phyloP scores from a whole-genome alignment of 2,888 invertebrate genomes.

The Scaptodrosophila latifasciaeformis region DNA sequence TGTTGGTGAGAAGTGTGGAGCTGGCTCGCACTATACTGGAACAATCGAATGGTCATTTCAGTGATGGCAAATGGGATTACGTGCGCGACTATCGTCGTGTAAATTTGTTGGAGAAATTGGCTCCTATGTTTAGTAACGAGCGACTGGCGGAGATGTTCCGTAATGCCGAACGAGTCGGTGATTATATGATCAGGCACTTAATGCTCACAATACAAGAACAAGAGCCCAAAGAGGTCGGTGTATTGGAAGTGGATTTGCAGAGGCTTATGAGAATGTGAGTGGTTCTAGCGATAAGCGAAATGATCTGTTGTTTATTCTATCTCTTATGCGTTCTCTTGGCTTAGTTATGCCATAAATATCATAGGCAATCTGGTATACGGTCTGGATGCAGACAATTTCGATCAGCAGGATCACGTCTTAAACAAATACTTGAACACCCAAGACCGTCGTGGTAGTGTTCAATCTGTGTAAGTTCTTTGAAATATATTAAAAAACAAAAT shows the following conservation, averaged over 20 bases:
- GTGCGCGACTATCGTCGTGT: constrained; percentile 78
- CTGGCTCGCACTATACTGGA: constrained; percentile 79
- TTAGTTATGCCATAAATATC: constrained; percentile 75
- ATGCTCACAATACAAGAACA: constrained; percentile 38
- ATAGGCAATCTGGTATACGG: constrained; percentile 76
- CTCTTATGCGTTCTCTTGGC: constrained; percentile 3
- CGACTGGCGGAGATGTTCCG: constrained; percentile 81
- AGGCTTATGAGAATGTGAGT: constrained; percentile 60
- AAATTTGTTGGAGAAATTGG: constrained; percentile 79
- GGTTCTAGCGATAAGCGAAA: background rate
- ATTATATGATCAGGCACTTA: constrained; percentile 76
- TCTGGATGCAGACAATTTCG: constrained; percentile 73
- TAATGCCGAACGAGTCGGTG: constrained; percentile 78
- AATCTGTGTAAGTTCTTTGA: constrained; percentile 66
- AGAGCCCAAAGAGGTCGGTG: constrained; percentile 63
- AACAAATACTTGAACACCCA: constrained; percentile 43
- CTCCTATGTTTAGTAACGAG: constrained; percentile 80
- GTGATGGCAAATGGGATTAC: constrained; percentile 79
- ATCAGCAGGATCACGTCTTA: constrained; percentile 62
- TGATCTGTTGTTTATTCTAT: no score
- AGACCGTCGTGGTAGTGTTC: constrained; percentile 21
- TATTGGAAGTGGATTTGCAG: constrained; percentile 52
- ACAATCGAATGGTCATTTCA: constrained; percentile 80
- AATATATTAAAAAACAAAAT: no score
- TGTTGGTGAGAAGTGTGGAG: constrained; percentile 79